phyloP scores from a whole-genome alignment of 2,888 invertebrate genomes.

The Lumbricus terrestris region DNA sequence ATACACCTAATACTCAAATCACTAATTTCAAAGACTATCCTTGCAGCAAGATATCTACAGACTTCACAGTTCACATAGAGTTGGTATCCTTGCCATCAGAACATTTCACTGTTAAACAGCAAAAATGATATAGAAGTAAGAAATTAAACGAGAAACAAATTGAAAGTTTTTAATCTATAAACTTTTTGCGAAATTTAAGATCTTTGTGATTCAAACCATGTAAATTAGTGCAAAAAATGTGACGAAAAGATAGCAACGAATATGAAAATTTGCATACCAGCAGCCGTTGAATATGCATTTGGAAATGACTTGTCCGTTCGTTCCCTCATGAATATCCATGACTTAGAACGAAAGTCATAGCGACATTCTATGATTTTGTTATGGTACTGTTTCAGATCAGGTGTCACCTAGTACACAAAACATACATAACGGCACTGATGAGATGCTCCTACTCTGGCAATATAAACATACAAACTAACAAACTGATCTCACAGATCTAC shows the following conservation, averaged over 20 bases:
- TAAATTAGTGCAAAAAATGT: background rate
- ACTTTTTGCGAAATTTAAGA: background rate
- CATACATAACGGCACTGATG: background rate
- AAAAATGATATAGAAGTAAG: background rate
- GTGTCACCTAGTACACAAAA: conserved; percentile 63
- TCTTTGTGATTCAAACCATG: background rate
- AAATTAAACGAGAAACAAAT: no score
- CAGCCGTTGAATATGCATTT: conserved; percentile 82
- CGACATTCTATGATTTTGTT: conserved; percentile 96
- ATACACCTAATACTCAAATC: background rate
- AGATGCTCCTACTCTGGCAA: background rate
- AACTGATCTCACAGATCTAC: background rate
- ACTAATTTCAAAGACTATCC: background rate
- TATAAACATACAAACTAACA: background rate
- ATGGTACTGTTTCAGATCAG: conserved; percentile 65
- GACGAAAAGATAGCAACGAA: background rate
- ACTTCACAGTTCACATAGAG: background rate
- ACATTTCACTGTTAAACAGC: background rate
- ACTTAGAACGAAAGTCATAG: conserved; percentile 65
- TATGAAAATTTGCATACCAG: conserved; percentile 62
- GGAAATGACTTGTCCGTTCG: conserved; percentile 94
- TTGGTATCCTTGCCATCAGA: background rate
- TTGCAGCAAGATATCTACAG: background rate
- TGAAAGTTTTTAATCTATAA: background rate
- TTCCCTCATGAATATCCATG: conserved; percentile 93